Evolutionary conservation across 2,113 vertebrate genomes (phyloP), one percentile per base, ranked within the genome.

Genomic region (Alligator sinensis): DNA sequence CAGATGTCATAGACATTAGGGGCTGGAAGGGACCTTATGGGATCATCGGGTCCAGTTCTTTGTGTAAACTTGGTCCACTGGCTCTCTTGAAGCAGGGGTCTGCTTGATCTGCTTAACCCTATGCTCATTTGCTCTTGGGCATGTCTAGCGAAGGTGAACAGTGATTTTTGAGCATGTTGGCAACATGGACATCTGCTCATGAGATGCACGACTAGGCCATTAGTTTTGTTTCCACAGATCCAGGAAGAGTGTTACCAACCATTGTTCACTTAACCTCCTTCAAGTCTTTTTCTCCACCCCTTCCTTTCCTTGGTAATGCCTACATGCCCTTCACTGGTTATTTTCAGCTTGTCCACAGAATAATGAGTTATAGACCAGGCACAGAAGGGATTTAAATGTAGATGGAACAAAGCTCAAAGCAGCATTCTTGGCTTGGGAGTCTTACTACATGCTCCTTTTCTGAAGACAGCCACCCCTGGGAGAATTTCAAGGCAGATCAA

Each of bases 401-500:
- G 30, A 60, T 84, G 84, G 85, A 80, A 55, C 14, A 4, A 88
- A 75, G 25, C 77, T 25, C n/a, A 80, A 58, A 15, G 34, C 63
- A n/a, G 10, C 6, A 81, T 60, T 54, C 66, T 66, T 17, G 55
- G 64, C 80, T 83, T 88, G 47, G 85, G 80, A 94, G 55, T 78
- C 80, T 66, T 87, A 3, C 19, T 11, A 75, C 4, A 61, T 60
- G 89, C 82, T 90, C 60, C 80, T 87, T 58, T 59, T 34, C 57
- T 0, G 2, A 82, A 58, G 70, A 47, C 79, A 25, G 3, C 22
- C 0, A 68, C 72, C 89, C 87, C 84, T 62, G 82, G 27, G 95
- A 77, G 87, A 27, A 84, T 89, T 93, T 77, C 91, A 87, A 0
- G 80, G 86, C 77, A 14, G 63, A 68, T 92, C n/a, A 70, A 91